Evolutionary conservation across 2,113 vertebrate species (phyloP).

Genomic region (Syrmaticus mikado): DNA sequence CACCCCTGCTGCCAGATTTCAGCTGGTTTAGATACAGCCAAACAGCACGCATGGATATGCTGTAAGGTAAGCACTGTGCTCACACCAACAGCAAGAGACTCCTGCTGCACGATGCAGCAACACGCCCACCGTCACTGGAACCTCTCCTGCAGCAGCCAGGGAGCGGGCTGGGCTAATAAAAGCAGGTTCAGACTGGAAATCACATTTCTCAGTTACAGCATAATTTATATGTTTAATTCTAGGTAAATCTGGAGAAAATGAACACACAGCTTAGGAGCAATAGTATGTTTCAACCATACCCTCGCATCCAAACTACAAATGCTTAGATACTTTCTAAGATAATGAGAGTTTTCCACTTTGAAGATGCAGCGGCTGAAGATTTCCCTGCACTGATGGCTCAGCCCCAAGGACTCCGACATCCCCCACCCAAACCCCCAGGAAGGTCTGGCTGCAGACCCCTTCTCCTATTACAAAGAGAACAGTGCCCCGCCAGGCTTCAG

Average conservation of each 20-base stretch:
- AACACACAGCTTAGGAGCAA: background rate
- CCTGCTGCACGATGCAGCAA: rapidly evolving
- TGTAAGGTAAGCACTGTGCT: background rate
- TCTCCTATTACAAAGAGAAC: background rate
- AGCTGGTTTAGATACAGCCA: background rate
- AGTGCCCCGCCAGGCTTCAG: background rate
- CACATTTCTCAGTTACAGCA: background rate
- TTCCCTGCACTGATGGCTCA: background rate
- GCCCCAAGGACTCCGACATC: background rate
- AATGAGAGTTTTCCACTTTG: background rate
- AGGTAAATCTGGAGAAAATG: background rate
- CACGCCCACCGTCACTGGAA: rapidly evolving
- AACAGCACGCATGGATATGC: rapidly evolving
- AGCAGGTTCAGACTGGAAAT: conserved; percentile 2
- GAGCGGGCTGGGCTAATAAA: background rate
- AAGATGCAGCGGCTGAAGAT: background rate
- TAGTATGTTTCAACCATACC: background rate
- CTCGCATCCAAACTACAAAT: background rate
- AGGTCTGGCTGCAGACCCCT: background rate
- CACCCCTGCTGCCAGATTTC: rapidly evolving
- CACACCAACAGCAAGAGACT: background rate
- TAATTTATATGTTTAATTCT: background rate
- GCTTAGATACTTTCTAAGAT: background rate
- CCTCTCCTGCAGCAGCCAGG: background rate
- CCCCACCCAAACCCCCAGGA: background rate